Percentiles rank a stretch among this genome's conserved stretches.
phyloP scores from a whole-genome alignment of 1,140 invertebrate species.

The Melitaea cinxia region DNA sequence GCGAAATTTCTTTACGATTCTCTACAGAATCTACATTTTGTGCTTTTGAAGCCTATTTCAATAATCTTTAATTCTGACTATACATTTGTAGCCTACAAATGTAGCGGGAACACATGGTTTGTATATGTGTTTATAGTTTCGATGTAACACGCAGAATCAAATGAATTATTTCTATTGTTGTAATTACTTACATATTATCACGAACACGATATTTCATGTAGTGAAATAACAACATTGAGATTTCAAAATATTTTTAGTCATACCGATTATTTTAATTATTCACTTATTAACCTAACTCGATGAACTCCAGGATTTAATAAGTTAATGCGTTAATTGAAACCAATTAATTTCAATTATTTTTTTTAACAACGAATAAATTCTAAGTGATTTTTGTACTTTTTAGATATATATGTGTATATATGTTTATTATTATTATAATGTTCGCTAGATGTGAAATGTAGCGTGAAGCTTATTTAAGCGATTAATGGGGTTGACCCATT shows the following conservation, averaged over 20 bases:
- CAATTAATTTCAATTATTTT: not conserved
- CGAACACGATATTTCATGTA: too few species aligned
- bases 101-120: too few species aligned
- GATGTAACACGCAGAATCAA: not conserved
- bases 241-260: not conserved
- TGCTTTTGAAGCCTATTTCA: too few species aligned
- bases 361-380: not conserved
- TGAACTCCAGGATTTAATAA: not conserved
- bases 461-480: not conserved
- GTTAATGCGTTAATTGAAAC: slow-evolving; percentile 3
- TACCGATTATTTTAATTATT: not conserved
- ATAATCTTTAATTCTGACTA: too few species aligned
- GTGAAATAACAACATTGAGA: not conserved
- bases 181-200: too few species aligned
- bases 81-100: too few species aligned
- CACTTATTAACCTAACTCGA: slow-evolving; percentile 3
- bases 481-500: slow-evolving; percentile 1
- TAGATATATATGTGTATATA: not conserved
- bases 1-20: too few species aligned
- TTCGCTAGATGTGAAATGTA: not conserved
- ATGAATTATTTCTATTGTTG: not conserved
- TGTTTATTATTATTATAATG: not conserved
- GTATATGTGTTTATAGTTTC: not conserved
- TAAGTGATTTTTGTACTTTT: slow-evolving; percentile 8
- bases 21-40: too few species aligned